Base-by-base conservation (phyloP, 1,140 invertebrate species). In the Halictus rubicundus region DNA sequence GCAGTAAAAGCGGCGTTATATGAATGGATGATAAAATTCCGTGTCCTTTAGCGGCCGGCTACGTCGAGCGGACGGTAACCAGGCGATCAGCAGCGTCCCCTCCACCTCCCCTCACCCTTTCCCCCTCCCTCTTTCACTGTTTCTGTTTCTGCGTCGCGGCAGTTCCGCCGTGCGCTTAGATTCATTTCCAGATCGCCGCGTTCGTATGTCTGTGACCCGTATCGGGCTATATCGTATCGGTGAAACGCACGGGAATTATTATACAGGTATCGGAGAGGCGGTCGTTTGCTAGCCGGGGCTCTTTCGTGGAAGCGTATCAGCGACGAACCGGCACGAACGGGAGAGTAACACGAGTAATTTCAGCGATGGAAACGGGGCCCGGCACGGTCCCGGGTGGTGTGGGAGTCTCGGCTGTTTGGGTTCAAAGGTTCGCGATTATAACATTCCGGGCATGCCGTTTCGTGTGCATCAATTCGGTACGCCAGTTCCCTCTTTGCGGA, bases 401-500 rank as follows among this genome's bases (percentile, higher is more conserved):
- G 92, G 92, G 92, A 93, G 92, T 92, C 87, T 91, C 81, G 81
- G 86, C 72, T 65, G 84, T 89, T 89, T 86, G 85, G 88, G 92
- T 93, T 93, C 91, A 93, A 92, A 92, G 92, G 92, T 93, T 92
- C 86, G 90, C 91, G 91, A 93, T 92, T 92, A 92, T 92, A 92
- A 92, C 91, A 92, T 92, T 92, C 92, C 92, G 91, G 91, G 91
- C 88, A 92, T 91, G 90, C 91, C 89, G 90, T 92, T 93, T 92
- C 92, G 91, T 92, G 92, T 93, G 90, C 91, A 93, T 92, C 92
- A 92, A 93, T 93, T 93, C 91, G 91, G 92, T 93, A 92, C 91
- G 91, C 91, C 92, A 92, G 91, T 92, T 91, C 83, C 89, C 90
- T 90, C 87, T 92, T 92, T 91, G 86, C 88, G 86, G 88, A 87